phyloP scores from a whole-genome alignment of 2,113 vertebrate species.

The Odontesthes bonariensis region DNA sequence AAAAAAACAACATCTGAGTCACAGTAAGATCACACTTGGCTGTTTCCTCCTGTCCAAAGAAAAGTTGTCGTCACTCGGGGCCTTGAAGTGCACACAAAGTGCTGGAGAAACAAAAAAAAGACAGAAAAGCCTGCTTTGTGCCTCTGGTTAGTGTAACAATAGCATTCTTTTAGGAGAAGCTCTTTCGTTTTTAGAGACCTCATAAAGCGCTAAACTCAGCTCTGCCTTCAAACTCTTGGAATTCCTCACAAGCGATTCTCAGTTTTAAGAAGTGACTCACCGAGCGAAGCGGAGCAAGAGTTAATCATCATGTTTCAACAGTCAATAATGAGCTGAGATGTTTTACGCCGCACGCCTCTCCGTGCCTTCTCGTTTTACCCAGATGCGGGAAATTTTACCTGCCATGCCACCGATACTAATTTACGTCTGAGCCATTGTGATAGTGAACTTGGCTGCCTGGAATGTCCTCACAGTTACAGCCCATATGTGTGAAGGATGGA shows the following conservation, averaged over 20 bases:
- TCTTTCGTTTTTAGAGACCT: constrained; percentile 29
- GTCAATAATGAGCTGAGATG: constrained; percentile 80
- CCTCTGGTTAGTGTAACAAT: constrained; percentile 38
- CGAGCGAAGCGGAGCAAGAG: constrained; percentile 35
- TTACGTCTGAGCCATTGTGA: constrained; percentile 21
- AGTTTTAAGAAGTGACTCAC: constrained; percentile 43
- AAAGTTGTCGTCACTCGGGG: neutral
- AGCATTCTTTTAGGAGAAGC: constrained; percentile 44
- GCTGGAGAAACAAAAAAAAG: constrained; percentile 11
- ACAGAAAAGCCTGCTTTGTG: constrained; percentile 20
- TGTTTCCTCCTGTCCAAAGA: neutral
- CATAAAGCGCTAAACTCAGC: constrained; percentile 56
- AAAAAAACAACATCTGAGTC: neutral
- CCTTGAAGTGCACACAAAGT: constrained; percentile 5
- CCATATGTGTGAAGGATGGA: constrained; percentile 72
- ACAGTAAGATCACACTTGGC: neutral
- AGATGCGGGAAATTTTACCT: constrained; percentile 52
- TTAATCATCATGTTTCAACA: constrained; percentile 65
- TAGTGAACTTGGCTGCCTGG: constrained; percentile 32
- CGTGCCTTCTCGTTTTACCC: constrained; percentile 64
- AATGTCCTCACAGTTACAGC: constrained; percentile 33
- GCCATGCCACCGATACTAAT: constrained; percentile 40
- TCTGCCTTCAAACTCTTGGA: constrained; percentile 46
- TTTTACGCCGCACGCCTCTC: constrained; percentile 42
- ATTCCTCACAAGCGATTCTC: constrained; percentile 56